phyloP scores from a whole-genome alignment of 2,113 vertebrate genomes.

The Poeciliopsis retropinna region DNA sequence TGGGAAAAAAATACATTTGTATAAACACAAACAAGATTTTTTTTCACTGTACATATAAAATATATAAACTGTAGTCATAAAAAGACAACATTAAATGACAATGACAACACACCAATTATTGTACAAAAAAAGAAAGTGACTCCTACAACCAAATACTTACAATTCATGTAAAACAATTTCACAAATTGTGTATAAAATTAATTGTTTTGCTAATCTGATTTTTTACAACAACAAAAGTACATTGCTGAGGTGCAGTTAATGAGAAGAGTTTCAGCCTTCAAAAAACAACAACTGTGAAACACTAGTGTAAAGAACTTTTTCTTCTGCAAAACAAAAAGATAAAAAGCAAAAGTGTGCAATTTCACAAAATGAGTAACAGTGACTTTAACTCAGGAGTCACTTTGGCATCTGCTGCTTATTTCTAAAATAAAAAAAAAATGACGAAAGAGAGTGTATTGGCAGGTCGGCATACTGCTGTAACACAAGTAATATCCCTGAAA shows the following conservation, averaged over 20 bases:
- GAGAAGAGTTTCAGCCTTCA: not conserved
- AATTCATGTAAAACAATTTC: conserved; percentile 34
- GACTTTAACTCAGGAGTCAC: not conserved
- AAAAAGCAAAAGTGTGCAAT: conserved; percentile 14
- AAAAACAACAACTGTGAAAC: not conserved
- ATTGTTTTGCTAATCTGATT: conserved; percentile 6
- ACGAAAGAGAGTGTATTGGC: not conserved
- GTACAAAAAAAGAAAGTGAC: conserved; percentile 13
- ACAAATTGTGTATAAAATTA: conserved; percentile 7
- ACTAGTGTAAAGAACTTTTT: conserved; percentile 5
- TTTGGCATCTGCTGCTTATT: conserved; percentile 6
- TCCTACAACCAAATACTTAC: conserved; percentile 17
- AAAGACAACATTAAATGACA: conserved; percentile 30
- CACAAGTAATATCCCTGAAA: conserved; percentile 1
- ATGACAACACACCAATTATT: conserved; percentile 2
- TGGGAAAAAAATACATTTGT: conserved; percentile 1
- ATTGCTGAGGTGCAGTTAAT: not conserved
- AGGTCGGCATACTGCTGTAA: not conserved
- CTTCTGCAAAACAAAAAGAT: not conserved
- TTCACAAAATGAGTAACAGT: not conserved
- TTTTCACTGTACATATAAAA: conserved; percentile 60
- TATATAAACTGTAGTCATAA: conserved; percentile 2
- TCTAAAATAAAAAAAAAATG: not conserved
- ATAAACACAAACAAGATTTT: conserved; percentile 10
- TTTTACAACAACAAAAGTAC: conserved; percentile 25